Conservation (phyloP, 2,113 vertebrate genomes). For the Dipodomys stephensi region DNA sequence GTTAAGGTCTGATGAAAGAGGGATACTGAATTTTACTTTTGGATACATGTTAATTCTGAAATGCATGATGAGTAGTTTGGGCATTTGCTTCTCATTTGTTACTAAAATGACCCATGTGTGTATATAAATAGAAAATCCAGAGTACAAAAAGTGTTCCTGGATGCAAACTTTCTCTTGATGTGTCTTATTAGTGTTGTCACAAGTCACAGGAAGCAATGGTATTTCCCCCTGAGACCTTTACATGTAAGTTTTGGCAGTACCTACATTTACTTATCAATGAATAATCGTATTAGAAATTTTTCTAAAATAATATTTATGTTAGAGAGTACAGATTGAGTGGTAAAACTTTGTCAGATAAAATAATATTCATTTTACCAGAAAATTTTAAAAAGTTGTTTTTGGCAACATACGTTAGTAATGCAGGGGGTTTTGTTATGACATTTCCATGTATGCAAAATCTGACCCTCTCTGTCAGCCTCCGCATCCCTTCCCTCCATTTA, state of each 20-base stretch:
- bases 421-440: too few species aligned
- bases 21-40: constrained; percentile 15
- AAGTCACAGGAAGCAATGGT: neutral
- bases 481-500: too few species aligned
- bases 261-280: neutral
- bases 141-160: neutral
- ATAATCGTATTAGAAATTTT: neutral
- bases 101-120: neutral
- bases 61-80: neutral
- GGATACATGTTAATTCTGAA: constrained; percentile 43
- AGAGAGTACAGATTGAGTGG: neutral
- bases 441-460: too few species aligned
- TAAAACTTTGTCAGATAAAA: constrained; percentile 31
- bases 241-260: neutral
- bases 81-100: neutral
- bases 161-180: neutral
- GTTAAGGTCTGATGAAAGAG: neutral
- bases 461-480: too few species aligned
- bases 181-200: constrained; percentile 25
- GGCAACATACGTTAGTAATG: too few species aligned
- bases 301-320: neutral
- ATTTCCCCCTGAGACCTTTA: neutral
- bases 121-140: constrained; percentile 7
- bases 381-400: neutral
- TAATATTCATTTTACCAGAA: constrained; percentile 9